Conservation (phyloP, 2,888 invertebrate species). For the Cheilosia pagana region DNA sequence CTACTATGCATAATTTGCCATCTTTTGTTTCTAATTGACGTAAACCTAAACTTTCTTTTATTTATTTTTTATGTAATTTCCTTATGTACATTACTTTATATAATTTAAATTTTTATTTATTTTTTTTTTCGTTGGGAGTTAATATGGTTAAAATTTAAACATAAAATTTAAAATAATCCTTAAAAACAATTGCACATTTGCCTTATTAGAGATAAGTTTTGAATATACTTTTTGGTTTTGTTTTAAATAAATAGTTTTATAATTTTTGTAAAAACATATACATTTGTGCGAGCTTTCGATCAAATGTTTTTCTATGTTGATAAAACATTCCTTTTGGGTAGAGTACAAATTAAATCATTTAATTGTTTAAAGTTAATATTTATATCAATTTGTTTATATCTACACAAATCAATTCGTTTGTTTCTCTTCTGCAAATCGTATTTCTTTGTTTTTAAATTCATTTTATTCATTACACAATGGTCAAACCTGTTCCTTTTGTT, state of each 20-base stretch:
- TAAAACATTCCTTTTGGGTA: constrained; percentile 1
- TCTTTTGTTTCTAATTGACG: constrained; percentile 71
- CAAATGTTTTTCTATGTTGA: constrained; percentile 9
- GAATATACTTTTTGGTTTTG: background rate
- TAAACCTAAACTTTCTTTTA: constrained; percentile 57
- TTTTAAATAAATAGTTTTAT: constrained; percentile 12
- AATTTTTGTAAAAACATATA: constrained; percentile 27
- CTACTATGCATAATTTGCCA: constrained; percentile 44
- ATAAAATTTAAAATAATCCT: constrained; percentile 29
- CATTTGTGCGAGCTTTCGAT: constrained; percentile 66
- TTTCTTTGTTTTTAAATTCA: constrained; percentile 26
- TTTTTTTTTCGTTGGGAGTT: constrained; percentile 67
- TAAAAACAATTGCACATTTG: constrained; percentile 69
- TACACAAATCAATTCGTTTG: constrained; percentile 43
- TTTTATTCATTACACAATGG: constrained; percentile 48
- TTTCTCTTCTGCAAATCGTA: constrained; percentile 5
- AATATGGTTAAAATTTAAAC: constrained; percentile 54
- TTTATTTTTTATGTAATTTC: constrained; percentile 51
- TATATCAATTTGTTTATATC: constrained; percentile 50
- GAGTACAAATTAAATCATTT: constrained; percentile 15
- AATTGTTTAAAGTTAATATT: constrained; percentile 4
- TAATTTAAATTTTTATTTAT: background rate
- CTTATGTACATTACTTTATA: constrained; percentile 63
- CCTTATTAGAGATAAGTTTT: constrained; percentile 35
- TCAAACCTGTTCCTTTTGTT: constrained; percentile 48